Evolutionary conservation across 2,888 invertebrate species (phyloP), one percentile per base, ranked within the genome.

Genomic region (Linyphia triangularis): DNA sequence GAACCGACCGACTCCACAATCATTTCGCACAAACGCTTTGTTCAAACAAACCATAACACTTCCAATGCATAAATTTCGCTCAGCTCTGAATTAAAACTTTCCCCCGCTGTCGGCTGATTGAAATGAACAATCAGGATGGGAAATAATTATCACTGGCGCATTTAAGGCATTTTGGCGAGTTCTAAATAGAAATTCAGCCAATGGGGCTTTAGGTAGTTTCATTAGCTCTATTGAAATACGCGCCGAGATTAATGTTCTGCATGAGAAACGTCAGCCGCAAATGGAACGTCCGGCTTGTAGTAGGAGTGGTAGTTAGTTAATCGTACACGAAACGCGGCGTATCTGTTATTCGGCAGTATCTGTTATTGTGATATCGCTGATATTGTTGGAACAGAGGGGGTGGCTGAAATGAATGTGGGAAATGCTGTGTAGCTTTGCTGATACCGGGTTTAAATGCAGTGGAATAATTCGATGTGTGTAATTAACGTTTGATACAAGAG

Each of bases 261-360:
- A 37, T 77, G 33, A n/a, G 65, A 43, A 24, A 63, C 65, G 78
- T 78, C 78, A 78, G 40, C 40, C n/a, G 43, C 79, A 79, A 79
- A 43, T 43, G 79, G 51, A n/a, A 16, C 51, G 51, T 3, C 51
- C 51, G 51, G 13, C 43, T 13, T 16, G n/a, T 9, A 6, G 9
- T 33, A 33, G 33, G 33, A 9, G 33, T 9, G 13, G n/a, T n/a
- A 51, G 51, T n/a, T n/a, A n/a, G n/a, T 51, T 51, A 51, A 51
- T 51, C 51, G 51, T n/a, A 16, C 51, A n/a, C 13, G 51, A n/a
- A 51, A 13, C 51, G 16, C 51, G n/a, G 33, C 4, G 33, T 33
- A 33, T 33, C 33, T 33, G 43, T 43, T 43, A 43, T 43, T 16
- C 43, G 16, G 43, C 43, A 43, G 51, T 51, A 51, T 51, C 51